Base-by-base conservation (phyloP, 2,113 vertebrate genomes). In the Pluvianellus socialis region DNA sequence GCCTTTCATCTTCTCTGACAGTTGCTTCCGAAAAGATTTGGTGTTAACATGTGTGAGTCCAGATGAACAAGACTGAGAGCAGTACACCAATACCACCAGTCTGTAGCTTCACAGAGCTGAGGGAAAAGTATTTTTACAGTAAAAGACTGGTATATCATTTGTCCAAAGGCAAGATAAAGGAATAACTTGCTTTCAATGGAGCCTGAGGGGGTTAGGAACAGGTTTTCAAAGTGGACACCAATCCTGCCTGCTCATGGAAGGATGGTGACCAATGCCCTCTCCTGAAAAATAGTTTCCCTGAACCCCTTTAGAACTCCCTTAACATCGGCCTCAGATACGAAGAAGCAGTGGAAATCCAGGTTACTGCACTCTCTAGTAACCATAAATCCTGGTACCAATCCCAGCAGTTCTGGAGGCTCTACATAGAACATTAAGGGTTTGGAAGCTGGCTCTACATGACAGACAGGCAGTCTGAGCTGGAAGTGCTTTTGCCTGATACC, bases 401-500 rank as follows among this genome's bases (percentile, higher is more conserved):
- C 71, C 66, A 95, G 52, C 44, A 53, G 27, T 61, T 72, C 40
- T 92, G 74, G 30, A 72, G 53, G 28, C 58, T 72, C 58, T 62
- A 5, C 40, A 28, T 59, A 27, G 74, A 72, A 38, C 44, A 40
- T 24, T 22, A 61, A 65, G 28, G 47, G 32, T 55, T 6, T 59
- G 56, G 80, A 58, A 90, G 32, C 33, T 68, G 61, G 11, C n/a
- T 85, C 32, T 81, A 63, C 77, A 67, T 44, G 44, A 66, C 1
- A 91, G 79, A 71, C 50, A 86, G 75, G n/a, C 38, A 79, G 70
- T 65, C 65, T 75, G 93, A 96, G 81, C 71, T 93, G 87, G 52
- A 93, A 96, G 22, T 61, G 90, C 35, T 91, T 89, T 67, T 88
- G 80, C 49, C 65, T 75, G 84, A 86, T 87, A 90, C 35, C 62